Evolutionary conservation across 2,797 vertebrate genomes (phyloP), one percentile per base, ranked within the genome.

Genomic region (Psittacula derbiana): DNA sequence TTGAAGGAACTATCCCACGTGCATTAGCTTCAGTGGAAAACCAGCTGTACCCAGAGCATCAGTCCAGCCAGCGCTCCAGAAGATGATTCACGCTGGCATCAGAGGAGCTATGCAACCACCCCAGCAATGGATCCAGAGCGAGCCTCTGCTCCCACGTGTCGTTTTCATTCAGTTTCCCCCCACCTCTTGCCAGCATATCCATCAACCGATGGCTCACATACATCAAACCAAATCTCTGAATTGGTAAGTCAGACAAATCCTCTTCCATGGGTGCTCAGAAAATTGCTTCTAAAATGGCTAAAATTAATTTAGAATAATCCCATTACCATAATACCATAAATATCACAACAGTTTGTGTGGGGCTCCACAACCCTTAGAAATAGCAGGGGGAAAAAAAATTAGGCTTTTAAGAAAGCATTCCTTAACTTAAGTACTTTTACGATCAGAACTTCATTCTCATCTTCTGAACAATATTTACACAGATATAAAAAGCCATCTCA

Each of bases 71-170:
- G 3, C 46, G 31, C 64, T 81, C 28, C 69, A 23, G 25, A 10
- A 24, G 5, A 44, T 3, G 36, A 27, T 43, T 3, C n/a, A 41
- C 2, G 0, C 5, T 7, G 4, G 40, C 36, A 40, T 47, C 0
- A 1, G 25, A 90, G 76, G 14, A 84, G 47, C 76, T 64, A 43
- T 1, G 10, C n/a, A 38, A 57, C 31, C 4, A 1, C 1, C 57
- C 38, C 41, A n/a, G 17, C 0, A 0, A 70, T 5, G 19, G 43
- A 65, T 62, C 16, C 1, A 0, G 50, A 71, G 33, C 24, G 6
- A 85, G 49, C 21, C 36, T 28, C 55, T 24, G 10, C 31, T 78
- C 40, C 40, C 78, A 53, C 0, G 0, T 2, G 3, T 5, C 14
- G 46, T 62, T 70, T 17, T 38, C 55, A 69, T 66, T 28, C 62